Base-by-base conservation (phyloP, 2,113 vertebrate species). In the Micronycteris hirsuta region DNA sequence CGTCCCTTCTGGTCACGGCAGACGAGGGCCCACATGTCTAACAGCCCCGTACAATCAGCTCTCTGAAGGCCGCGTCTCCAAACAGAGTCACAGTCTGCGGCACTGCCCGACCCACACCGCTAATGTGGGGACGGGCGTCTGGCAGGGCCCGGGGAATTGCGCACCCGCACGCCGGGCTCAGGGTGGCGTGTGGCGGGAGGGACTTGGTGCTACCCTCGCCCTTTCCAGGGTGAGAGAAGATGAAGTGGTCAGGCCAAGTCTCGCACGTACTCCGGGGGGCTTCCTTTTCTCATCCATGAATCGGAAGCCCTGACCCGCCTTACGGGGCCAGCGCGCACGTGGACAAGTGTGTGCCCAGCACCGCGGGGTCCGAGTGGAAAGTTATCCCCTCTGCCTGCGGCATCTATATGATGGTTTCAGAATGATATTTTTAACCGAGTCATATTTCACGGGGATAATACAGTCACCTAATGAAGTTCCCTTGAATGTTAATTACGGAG, bases 391-490 rank as follows among this genome's bases (percentile, higher is more conserved):
- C 54, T 33, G 24, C 28, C 84, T 26, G 83, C 76, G 92, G n/a
- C 54, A 76, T 92, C 78, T 80, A 11, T 56, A 86, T 93, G 78
- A 52, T 28, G 63, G 43, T 77, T 95, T 93, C 68, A 78, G 54
- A 93, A 70, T 52, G 81, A 71, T 86, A 65, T 89, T 96, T 94
- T 96, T 84, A 93, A 90, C 61, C 41, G 92, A 86, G 76, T 47
- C 67, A 63, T 96, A 82, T 73, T 93, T 95, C 93, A 95, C 45
- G 86, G 63, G 41, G 61, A 83, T 94, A 86, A 68, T 54, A 78
- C 89, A 94, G 84, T 95, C 61, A 80, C 41, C 88, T 74, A 95
- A 94, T 63, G 84, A 97, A 43, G 36, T 76, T 13, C 45, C 16
- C 61, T 73, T 77, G 73, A 82, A 89, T 93, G 54, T 85, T 95